Conservation (phyloP, 2,113 vertebrate genomes). For the Crypturellus undulatus region DNA sequence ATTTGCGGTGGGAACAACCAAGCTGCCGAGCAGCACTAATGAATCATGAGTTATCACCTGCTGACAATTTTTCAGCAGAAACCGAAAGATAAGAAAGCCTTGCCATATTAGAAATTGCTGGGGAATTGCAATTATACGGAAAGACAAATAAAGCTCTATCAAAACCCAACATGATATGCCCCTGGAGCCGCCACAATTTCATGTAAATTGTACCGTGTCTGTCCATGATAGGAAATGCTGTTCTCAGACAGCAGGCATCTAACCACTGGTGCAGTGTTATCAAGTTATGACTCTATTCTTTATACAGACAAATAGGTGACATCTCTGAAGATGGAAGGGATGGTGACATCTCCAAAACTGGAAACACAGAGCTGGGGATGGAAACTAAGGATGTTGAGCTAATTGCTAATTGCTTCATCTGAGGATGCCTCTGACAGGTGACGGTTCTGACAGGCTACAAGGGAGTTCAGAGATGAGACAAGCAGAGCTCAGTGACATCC, state of each 20-base stretch:
- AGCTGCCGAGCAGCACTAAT: background rate
- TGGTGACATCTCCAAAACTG: background rate
- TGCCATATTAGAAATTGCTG: background rate
- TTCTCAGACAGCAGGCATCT: background rate
- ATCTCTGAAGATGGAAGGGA: background rate
- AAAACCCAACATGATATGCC: background rate
- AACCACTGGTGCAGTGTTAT: accelerated
- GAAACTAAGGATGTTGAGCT: background rate
- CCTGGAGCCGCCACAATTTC: background rate
- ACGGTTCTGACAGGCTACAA: background rate
- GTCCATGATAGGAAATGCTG: background rate
- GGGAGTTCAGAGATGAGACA: background rate
- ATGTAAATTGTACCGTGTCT: background rate
- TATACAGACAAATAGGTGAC: background rate
- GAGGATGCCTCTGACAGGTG: background rate
- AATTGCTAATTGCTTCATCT: background rate
- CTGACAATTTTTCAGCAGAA: conserved; percentile 1
- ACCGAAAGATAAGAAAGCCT: background rate
- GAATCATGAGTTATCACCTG: background rate
- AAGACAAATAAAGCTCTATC: background rate
- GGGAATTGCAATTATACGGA: background rate
- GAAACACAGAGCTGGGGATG: background rate
- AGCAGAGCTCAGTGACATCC: accelerated
- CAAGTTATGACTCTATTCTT: background rate
- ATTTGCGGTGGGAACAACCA: background rate